A percentile compares a stretch with the other conserved stretches of the same genome.
Conservation (phyloP, 2,888 invertebrate genomes). For the Drosophila vallismaia region DNA sequence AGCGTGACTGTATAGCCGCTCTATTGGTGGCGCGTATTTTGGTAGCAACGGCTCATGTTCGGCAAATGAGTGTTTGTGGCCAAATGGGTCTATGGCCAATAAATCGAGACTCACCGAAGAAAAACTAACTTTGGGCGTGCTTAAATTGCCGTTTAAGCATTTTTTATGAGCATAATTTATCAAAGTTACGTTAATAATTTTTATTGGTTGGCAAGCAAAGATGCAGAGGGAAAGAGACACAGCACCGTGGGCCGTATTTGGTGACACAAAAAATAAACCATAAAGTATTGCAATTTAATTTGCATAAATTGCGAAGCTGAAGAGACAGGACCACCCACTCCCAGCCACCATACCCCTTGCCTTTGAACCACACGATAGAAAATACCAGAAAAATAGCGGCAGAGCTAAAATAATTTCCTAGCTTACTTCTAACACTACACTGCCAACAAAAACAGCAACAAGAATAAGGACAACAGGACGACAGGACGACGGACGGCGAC, state of each 20-base stretch:
- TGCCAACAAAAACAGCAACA: conserved; percentile 43
- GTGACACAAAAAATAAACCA: conserved; percentile 59
- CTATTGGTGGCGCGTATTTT: conserved; percentile 65
- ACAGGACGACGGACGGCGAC: conserved; percentile 27
- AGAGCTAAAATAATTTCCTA: conserved; percentile 67
- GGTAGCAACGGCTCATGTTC: conserved; percentile 68
- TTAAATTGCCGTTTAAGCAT: conserved; percentile 75
- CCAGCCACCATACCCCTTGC: not conserved
- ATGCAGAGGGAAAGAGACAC: conserved; percentile 8
- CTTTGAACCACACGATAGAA: conserved; percentile 13
- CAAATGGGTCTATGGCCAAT: conserved; percentile 72
- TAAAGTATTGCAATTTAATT: conserved; percentile 78
- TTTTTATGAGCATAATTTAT: conserved; percentile 78
- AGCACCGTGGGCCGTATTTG: conserved; percentile 49
- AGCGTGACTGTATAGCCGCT: conserved; percentile 35
- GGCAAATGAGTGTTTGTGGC: conserved; percentile 62
- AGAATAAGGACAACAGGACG: conserved; percentile 21
- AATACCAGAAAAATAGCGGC: conserved; percentile 60
- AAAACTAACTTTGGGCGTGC: conserved; percentile 71
- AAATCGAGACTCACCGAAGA: conserved; percentile 47
- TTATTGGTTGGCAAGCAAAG: conserved; percentile 36
- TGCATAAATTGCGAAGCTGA: conserved; percentile 71
- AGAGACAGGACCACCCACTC: conserved; percentile 12
- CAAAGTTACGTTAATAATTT: conserved; percentile 77
- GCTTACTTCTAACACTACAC: conserved; percentile 64